Base-by-base conservation (phyloP, 2,888 invertebrate genomes). In the Drosophila multiciliata region DNA sequence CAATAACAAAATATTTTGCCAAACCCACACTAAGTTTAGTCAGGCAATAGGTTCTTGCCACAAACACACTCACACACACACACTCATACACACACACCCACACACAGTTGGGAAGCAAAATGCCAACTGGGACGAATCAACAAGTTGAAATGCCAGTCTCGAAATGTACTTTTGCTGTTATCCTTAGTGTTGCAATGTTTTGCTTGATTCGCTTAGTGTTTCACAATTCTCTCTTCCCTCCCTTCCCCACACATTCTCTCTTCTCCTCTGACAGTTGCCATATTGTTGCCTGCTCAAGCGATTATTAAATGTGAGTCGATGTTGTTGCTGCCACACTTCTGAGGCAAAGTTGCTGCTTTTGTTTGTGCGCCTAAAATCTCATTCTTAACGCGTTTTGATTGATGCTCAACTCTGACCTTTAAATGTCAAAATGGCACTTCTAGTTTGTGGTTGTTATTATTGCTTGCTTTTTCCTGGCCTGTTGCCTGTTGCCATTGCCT, bases 341-440 rank as follows among this genome's bases (percentile, higher is more conserved):
- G 26, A 20, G 20, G n/a, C 23, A 23, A 40, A 60, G 48, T 49
- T 36, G 52, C 40, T 32, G 55, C 50, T 61, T 58, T 66, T 65
- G 66, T 62, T 74, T 50, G 40, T 52, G 26, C 36, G 60, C 55
- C 66, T 68, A 69, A 67, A 80, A 76, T 83, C 76, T 73, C 57
- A 65, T 35, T 54, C 62, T 49, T 62, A 57, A 49, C 60, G 59
- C 68, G 55, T 38, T 61, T 60, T 86, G 76, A 83, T 90, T 90
- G 73, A 83, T 75, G 83, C 81, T 86, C 42, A 73, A 86, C 81
- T 88, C 59, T 86, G 87, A 89, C 90, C 89, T 86, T 86, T 88
- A 86, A 86, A 86, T 86, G 85, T 86, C 85, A 82, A 67, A 77
- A 64, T 68, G 63, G 53, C 49, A 57, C 20, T 57, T 29, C 20